Evolutionary conservation across 2,888 invertebrate genomes (phyloP).

Genomic region (Melinaea menophilus): DNA sequence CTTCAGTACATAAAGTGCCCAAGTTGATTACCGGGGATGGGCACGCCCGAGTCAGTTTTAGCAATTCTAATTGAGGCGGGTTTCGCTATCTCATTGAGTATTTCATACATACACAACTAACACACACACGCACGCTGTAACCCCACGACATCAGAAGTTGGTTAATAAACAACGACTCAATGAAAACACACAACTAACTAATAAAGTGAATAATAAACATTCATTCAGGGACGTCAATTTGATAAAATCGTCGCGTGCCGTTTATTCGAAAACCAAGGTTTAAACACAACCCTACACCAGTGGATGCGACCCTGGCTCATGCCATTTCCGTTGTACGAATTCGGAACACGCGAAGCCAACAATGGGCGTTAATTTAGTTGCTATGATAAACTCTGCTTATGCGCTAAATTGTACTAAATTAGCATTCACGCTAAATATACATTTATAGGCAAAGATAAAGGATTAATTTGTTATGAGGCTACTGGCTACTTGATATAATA

Average conservation of each 20-base stretch:
- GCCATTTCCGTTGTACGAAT: constrained; percentile 62
- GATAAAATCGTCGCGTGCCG: constrained; percentile 8
- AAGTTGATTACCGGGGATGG: constrained; percentile 27
- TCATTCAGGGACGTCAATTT: constrained; percentile 6
- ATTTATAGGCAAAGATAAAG: background rate
- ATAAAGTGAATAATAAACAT: constrained; percentile 5
- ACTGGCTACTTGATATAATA: too few species aligned
- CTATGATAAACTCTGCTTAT: constrained; percentile 48
- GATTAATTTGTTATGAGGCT: background rate
- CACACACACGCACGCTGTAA: constrained; percentile 12
- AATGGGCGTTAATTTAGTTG: constrained; percentile 64
- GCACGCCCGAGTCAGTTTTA: constrained; percentile 29
- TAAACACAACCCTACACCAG: constrained; percentile 6
- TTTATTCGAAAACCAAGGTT: constrained; percentile 5
- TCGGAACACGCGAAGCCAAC: constrained; percentile 58
- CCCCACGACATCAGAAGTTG: background rate
- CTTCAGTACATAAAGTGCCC: constrained; percentile 19
- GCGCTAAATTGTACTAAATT: constrained; percentile 46
- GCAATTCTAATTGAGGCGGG: constrained; percentile 32
- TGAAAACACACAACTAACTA: background rate
- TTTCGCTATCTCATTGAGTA: constrained; percentile 20
- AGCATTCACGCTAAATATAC: too few species aligned
- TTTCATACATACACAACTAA: background rate
- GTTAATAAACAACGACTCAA: background rate
- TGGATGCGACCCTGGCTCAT: constrained; percentile 36